Conservation (phyloP, 35 echinoderm and acorn worm genomes). For the Stichopus chloronotus region DNA sequence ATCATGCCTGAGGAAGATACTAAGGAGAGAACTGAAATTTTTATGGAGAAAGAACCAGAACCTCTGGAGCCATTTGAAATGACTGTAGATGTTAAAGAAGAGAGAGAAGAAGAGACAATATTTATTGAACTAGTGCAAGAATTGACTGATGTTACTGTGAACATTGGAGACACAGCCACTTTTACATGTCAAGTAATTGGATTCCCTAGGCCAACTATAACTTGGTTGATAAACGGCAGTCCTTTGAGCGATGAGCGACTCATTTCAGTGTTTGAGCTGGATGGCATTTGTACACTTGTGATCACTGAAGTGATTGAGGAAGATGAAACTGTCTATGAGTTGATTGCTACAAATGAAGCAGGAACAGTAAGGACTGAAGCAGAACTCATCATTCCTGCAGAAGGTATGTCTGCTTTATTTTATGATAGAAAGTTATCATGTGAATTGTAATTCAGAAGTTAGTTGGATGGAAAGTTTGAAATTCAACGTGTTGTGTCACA, state of each 20-base stretch:
- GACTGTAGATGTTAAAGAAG: constrained; percentile 32
- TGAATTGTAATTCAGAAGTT: constrained; percentile 3
- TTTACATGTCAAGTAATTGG: constrained; percentile 69
- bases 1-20: constrained; percentile 41
- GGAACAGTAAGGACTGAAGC: constrained; percentile 73
- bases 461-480: constrained; percentile 4
- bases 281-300: constrained; percentile 84
- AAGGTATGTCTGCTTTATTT: constrained; percentile 63
- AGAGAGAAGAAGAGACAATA: constrained; percentile 44
- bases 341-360: constrained; percentile 75
- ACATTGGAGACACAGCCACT: constrained; percentile 38
- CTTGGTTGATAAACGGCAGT: constrained; percentile 65
- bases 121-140: constrained; percentile 49
- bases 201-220: constrained; percentile 60
- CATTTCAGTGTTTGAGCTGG: constrained; percentile 69
- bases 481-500: not conserved
- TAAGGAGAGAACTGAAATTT: constrained; percentile 57
- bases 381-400: constrained; percentile 71
- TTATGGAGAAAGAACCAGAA: constrained; percentile 58
- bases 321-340: constrained; percentile 85
- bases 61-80: constrained; percentile 55
- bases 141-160: constrained; percentile 56
- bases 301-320: constrained; percentile 77
- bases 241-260: constrained; percentile 67
- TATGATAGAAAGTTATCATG: constrained; percentile 6